A percentile compares a stretch with the other conserved stretches of the same genome.
Conservation (phyloP, 1,140 invertebrate genomes). For the Heliconius himera region DNA sequence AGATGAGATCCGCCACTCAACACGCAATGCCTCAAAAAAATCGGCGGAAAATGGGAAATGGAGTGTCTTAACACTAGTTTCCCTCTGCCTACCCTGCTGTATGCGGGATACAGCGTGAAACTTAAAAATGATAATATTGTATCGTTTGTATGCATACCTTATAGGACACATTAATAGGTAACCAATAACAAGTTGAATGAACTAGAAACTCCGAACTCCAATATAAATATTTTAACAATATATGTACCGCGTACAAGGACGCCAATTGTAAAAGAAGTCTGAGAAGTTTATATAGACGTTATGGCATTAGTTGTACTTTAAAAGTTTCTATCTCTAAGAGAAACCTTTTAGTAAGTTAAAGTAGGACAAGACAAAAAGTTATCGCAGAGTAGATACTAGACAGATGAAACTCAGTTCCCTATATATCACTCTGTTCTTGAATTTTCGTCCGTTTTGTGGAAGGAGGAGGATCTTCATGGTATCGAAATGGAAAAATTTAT, state of each 20-base stretch:
- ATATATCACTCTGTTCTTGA: not conserved
- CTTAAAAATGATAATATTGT: not conserved
- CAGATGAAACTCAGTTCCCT: not conserved
- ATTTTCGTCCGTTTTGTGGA: not conserved
- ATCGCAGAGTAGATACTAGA: not conserved
- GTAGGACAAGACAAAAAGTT: not conserved
- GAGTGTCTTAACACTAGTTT: too few relatives aligned
- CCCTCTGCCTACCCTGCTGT: too few relatives aligned
- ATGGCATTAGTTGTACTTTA: not conserved
- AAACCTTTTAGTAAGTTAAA: conserved; percentile 21
- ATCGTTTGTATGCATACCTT: not conserved
- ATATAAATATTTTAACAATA: conserved; percentile 24
- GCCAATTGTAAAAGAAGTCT: conserved; percentile 11
- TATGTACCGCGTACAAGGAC: conserved; percentile 6
- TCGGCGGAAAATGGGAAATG: too few relatives aligned
- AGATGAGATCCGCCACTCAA: too few relatives aligned
- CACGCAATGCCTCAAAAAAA: too few relatives aligned
- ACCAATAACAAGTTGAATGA: not conserved
- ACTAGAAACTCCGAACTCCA: conserved; percentile 4
- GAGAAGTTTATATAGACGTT: not conserved
- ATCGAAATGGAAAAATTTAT: too few relatives aligned
- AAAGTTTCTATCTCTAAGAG: not conserved
- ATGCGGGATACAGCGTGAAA: too few relatives aligned
- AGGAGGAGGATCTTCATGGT: too few relatives aligned
- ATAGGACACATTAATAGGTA: not conserved